These are phyloP conservation scores for Parnassius mnemosyne DNA, from an alignment of 2,888 invertebrate genomes.

Conservation along the genomic window DNA sequence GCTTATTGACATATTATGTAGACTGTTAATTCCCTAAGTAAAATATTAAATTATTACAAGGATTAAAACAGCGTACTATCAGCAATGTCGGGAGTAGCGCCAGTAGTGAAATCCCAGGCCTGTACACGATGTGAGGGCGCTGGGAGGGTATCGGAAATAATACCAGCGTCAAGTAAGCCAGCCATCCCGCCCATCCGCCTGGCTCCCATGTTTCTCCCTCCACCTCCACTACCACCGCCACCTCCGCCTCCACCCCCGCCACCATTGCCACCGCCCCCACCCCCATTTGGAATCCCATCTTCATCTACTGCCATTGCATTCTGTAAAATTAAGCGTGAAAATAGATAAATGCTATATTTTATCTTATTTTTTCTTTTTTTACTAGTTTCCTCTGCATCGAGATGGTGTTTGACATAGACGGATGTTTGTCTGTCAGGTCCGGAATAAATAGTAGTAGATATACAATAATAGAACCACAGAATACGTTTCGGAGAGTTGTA, in stretches of 20 bases:
- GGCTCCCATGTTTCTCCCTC: slow-evolving; percentile 45
- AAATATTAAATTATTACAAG: no score
- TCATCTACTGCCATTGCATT: slow-evolving; percentile 77
- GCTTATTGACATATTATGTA: no score
- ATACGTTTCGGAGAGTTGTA: no score
- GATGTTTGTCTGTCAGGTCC: no score
- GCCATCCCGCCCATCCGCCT: slow-evolving; percentile 61
- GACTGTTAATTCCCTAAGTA: no score
- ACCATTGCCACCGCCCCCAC: slow-evolving; percentile 32
- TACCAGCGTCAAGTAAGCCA: slow-evolving; percentile 63
- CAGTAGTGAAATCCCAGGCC: slow-evolving; percentile 89
- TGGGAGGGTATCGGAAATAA: slow-evolving; percentile 78
- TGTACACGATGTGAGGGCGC: slow-evolving; percentile 89
- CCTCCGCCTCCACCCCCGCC: slow-evolving; percentile 21
- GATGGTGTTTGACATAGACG: no score
- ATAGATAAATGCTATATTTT: no score
- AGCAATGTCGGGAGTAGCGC: slow-evolving; percentile 86
- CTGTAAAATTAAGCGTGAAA: slow-evolving; percentile 37
- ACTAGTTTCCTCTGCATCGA: no score
- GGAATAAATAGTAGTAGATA: no score
- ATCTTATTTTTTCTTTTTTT: not conserved
- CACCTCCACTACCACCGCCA: slow-evolving; percentile 33
- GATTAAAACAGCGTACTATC: slow-evolving; percentile 73
- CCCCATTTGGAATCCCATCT: slow-evolving; percentile 40
- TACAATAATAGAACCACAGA: no score